Evolutionary conservation across 2,113 vertebrate genomes (phyloP).

Genomic region (Centropus unirufus): DNA sequence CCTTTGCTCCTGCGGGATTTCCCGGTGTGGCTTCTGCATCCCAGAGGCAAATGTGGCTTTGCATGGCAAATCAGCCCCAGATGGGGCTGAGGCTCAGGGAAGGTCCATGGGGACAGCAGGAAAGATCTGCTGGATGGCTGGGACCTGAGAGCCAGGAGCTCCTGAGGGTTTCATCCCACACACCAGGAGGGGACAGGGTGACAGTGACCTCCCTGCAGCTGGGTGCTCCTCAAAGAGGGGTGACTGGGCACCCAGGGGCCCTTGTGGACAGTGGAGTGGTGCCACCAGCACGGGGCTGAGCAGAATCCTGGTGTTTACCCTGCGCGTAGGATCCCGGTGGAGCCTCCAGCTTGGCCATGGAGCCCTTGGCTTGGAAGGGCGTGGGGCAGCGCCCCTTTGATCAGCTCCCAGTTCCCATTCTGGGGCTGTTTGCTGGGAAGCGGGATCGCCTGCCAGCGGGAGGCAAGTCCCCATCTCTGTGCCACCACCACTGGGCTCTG

Average conservation of each 20-base stretch:
- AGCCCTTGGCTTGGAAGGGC: no score
- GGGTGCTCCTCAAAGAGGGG: neutral
- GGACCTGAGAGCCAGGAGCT: neutral
- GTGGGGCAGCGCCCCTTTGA: neutral
- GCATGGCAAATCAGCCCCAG: neutral
- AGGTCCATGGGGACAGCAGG: accelerated
- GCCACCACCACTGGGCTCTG: neutral
- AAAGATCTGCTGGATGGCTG: accelerated
- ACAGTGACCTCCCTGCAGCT: neutral
- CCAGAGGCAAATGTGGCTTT: neutral
- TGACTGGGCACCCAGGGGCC: neutral
- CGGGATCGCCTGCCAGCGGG: accelerated
- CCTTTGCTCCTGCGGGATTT: neutral
- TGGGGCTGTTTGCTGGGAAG: neutral
- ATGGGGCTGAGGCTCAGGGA: neutral
- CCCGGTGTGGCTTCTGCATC: neutral
- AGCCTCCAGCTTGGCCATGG: neutral
- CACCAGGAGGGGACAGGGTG: accelerated
- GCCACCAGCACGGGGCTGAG: neutral
- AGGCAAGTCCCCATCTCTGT: neutral
- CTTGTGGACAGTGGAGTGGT: neutral
- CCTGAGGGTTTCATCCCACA: neutral
- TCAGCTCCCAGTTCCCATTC: neutral
- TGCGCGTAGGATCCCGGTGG: accelerated
- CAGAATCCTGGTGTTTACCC: no score